A percentile compares a stretch with the other conserved stretches of the same genome.
Conservation (phyloP, 2,113 vertebrate species). For the Pseudolaguvia tuberculata region DNA sequence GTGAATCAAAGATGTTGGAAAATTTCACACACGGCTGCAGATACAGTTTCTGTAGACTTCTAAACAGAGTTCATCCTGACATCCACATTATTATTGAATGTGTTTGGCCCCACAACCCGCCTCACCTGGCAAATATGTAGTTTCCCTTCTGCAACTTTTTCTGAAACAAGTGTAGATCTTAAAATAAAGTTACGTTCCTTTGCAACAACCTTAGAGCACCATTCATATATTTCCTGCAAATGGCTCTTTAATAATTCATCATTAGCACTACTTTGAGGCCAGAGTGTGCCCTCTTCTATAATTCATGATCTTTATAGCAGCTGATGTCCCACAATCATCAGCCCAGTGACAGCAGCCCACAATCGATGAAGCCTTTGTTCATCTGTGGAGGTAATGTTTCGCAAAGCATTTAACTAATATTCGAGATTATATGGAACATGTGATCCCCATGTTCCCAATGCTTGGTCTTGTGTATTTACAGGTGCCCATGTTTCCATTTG, state of each 20-base stretch:
- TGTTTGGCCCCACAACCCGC: too few relatives aligned
- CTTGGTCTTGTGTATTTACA: neutral
- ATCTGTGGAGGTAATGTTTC: neutral
- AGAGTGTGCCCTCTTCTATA: constrained; percentile 62
- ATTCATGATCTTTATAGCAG: constrained; percentile 64
- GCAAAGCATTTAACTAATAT: neutral
- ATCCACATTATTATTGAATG: too few relatives aligned
- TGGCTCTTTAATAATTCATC: constrained; percentile 62
- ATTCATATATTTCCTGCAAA: constrained; percentile 56
- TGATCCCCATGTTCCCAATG: too few relatives aligned
- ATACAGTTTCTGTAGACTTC: neutral
- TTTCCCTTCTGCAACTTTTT: constrained; percentile 32
- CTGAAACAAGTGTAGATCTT: constrained; percentile 20
- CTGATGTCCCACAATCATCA: constrained; percentile 48
- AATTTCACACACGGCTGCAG: neutral
- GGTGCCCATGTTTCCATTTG: too few relatives aligned
- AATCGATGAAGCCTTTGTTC: constrained; percentile 12
- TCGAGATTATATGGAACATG: too few relatives aligned
- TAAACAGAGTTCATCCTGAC: constrained; percentile 12
- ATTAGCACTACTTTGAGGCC: constrained; percentile 58
- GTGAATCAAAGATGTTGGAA: too few relatives aligned
- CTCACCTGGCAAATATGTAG: constrained; percentile 30
- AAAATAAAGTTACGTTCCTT: neutral
- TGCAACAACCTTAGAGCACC: constrained; percentile 20
- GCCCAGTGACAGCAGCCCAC: constrained; percentile 48